Evolutionary conservation across 2,797 vertebrate genomes (phyloP).

Genomic region (Gymnoscopelus microlampas): DNA sequence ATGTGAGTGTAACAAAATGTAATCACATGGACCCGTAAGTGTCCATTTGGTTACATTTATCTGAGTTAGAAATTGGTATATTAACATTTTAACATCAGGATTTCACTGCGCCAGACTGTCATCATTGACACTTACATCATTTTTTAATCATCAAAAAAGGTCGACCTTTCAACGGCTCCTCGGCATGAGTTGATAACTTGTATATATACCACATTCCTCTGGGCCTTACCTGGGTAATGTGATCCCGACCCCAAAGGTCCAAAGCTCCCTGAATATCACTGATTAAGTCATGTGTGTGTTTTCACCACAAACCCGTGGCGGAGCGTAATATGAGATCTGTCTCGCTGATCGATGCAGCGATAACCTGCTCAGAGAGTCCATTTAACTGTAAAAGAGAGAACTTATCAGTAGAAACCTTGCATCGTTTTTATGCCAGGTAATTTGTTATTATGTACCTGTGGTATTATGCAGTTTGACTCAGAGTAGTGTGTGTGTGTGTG

Average conservation of each 20-base stretch:
- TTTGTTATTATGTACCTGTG: constrained; percentile 3
- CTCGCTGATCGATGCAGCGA: constrained; percentile 37
- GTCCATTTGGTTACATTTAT: too few relatives aligned
- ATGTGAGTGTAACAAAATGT: too few relatives aligned
- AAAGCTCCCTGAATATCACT: constrained; percentile 62
- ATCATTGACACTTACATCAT: constrained; percentile 58
- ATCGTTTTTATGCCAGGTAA: constrained; percentile 19
- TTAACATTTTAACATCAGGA: neutral
- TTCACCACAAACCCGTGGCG: constrained; percentile 30
- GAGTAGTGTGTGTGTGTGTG: too few relatives aligned
- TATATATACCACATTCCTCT: constrained; percentile 59
- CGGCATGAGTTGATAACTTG: constrained; percentile 61
- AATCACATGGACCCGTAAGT: too few relatives aligned
- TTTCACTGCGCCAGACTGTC: constrained; percentile 22
- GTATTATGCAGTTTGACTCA: constrained; percentile 22
- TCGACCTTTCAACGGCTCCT: constrained; percentile 67
- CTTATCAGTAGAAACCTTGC: constrained; percentile 30
- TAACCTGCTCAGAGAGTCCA: constrained; percentile 27
- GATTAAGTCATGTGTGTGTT: constrained; percentile 61
- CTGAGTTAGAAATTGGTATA: too few relatives aligned
- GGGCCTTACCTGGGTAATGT: constrained; percentile 69
- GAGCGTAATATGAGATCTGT: constrained; percentile 57
- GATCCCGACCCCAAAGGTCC: constrained; percentile 57
- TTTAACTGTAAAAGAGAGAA: constrained; percentile 4
- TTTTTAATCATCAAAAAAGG: constrained; percentile 66